Conservation (phyloP, 2,797 vertebrate species). For the Aeoliscus strigatus region DNA sequence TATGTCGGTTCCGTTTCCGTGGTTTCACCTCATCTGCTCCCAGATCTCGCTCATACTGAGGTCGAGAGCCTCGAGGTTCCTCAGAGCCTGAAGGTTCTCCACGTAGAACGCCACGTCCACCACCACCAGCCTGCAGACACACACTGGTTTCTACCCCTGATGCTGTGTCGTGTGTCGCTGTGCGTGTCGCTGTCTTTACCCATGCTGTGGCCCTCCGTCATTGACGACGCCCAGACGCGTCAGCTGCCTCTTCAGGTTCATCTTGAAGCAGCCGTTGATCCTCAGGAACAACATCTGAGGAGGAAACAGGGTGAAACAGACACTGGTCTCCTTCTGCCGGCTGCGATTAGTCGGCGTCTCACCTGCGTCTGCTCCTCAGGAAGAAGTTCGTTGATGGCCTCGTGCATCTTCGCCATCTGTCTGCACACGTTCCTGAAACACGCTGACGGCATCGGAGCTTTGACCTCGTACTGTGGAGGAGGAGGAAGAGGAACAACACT, state of each 20-base stretch:
- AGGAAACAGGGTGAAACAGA: not conserved
- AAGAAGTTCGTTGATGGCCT: constrained; percentile 91
- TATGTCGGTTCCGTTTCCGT: not conserved
- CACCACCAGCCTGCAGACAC: constrained; percentile 83
- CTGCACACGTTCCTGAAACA: constrained; percentile 97
- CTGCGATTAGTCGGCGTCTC: constrained; percentile 4
- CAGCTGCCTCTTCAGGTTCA: constrained; percentile 93
- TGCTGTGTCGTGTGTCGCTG: not conserved
- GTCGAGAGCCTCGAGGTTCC: constrained; percentile 87
- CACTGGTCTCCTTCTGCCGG: too few relatives aligned
- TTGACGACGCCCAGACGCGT: constrained; percentile 88
- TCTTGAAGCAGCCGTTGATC: constrained; percentile 91
- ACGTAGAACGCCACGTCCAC: constrained; percentile 97
- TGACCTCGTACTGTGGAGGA: constrained; percentile 88
- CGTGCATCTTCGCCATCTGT: constrained; percentile 97
- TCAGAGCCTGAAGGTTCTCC: constrained; percentile 91
- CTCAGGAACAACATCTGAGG: constrained; percentile 88
- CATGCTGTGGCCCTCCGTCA: constrained; percentile 92
- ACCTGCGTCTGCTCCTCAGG: constrained; percentile 97
- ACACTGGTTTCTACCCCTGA: too few relatives aligned
- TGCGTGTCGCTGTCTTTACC: constrained; percentile 75
- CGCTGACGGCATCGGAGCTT: constrained; percentile 92
- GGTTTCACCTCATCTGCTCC: constrained; percentile 97
- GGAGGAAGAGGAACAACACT: too few relatives aligned
- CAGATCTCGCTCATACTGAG: constrained; percentile 96